Base-by-base conservation (phyloP, 1,140 invertebrate genomes). In the Drosophila rufa region DNA sequence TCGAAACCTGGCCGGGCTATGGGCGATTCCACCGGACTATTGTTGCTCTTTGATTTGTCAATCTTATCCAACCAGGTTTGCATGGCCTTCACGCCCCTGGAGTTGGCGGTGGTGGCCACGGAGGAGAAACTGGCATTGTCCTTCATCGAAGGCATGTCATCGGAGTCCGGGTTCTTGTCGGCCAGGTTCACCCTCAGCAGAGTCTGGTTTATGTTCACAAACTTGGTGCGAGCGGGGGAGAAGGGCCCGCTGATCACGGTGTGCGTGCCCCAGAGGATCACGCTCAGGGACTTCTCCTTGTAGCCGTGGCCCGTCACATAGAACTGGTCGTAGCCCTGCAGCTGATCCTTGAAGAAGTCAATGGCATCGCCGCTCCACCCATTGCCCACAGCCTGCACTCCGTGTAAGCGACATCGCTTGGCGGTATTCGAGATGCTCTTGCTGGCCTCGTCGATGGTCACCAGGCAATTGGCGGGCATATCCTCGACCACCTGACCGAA, bases 181-280 rank as follows among this genome's bases (percentile, higher is more conserved):
- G 83, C 83, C 22, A 65, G 40, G 4, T 58, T 62, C 6, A 22
- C 38, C 8, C 27, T 7, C 4, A 83, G 12, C 0, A 87, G 50
- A 0, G 19, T 19, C 8, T 58, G 51, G 48, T 89, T 89, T 15
- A 87, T 83, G 30, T 58, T 80, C 8, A 80, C 62, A 48, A 61
- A 87, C 15, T 55, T 68, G 14, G 42, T 60, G 19, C 36, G 38
- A 11, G 55, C 25, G 4, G 80, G 84, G 0, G 58, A 19, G 33
- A 87, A 87, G 7, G 83, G 77, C 15, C 80, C 80, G 1, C 11
- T 36, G 9, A 83, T 61, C 40, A 65, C 64, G 1, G 43, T 51
- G 8, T 36, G 48, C 1, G 61, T 25, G 2, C 83, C 83, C 65
- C 65, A 87, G 5, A 87, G 36, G 0, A 51, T 15, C 3, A 87